Conservation (phyloP, 2,113 vertebrate species). For the Hyla sarda region DNA sequence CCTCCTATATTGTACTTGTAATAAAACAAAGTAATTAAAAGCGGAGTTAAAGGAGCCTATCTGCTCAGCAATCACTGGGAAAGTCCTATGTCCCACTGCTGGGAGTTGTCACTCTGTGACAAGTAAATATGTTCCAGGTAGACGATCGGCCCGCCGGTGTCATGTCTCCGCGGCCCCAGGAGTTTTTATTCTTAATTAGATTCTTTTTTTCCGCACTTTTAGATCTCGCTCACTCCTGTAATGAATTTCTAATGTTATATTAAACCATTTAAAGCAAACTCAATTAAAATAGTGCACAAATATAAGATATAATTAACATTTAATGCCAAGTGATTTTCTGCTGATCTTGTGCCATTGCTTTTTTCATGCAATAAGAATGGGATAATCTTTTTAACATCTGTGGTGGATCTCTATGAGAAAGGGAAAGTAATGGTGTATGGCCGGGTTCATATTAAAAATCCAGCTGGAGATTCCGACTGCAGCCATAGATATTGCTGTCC, state of each 20-base stretch:
- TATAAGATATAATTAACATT: not conserved
- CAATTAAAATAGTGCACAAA: conserved; percentile 1
- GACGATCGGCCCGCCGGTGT: not conserved
- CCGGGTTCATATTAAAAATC: too few relatives aligned
- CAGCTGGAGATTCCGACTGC: too few relatives aligned
- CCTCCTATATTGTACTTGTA: not conserved
- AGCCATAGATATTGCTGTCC: too few relatives aligned
- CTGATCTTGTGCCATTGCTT: not conserved
- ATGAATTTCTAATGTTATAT: conserved; percentile 36
- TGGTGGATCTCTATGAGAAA: too few relatives aligned
- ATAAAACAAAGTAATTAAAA: conserved; percentile 1
- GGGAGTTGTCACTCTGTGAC: conserved; percentile 29
- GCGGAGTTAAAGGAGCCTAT: not conserved
- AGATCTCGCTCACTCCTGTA: not conserved
- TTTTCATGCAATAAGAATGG: not conserved
- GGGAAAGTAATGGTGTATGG: too few relatives aligned
- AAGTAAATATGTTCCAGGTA: conserved; percentile 23
- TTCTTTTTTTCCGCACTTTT: conserved; percentile 15
- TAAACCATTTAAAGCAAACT: conserved; percentile 13
- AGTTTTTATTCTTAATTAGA: conserved; percentile 33
- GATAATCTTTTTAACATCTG: too few relatives aligned
- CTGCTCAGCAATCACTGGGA: not conserved
- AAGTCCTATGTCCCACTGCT: not conserved
- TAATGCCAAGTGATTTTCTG: not conserved
- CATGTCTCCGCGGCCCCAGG: conserved; percentile 10